Base-by-base conservation (phyloP, 2,797 vertebrate species). In the Clarias laeviceps region DNA sequence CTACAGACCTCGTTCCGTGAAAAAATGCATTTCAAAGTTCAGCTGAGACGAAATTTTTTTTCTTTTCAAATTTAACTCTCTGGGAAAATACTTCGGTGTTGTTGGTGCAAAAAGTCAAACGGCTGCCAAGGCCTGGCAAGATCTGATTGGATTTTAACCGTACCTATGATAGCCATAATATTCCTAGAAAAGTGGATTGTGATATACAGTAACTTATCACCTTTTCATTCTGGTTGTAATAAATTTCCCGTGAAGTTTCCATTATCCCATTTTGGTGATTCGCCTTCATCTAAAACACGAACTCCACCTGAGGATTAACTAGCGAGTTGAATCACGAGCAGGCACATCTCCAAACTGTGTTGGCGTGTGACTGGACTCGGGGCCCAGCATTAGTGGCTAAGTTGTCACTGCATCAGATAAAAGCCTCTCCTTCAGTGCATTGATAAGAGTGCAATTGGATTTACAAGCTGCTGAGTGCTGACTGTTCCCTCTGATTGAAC, bases 401-500 rank as follows among this genome's bases (percentile, higher is more conserved):
- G 29, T 65, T 82, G 50, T 82, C 32, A 61, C 20, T 32, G 54
- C 50, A 61, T 61, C 62, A 68, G 62, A 69, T 70, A 59, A 74
- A 82, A 34, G 74, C 22, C 12, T 27, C 12, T 27, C 17, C 59
- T 61, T 34, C 74, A 68, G 32, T n/a, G 8, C 66, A 70, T 68
- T 64, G 54, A 77, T 56, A 65, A 69, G 37, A 27, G 29, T 20
- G 32, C 59, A 29, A 37, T 50, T 40, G 56, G 66, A 62, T 85
- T 84, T 82, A 32, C 27, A 80, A 40, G 15, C 66, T 64, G 54
- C 68, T 81, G 68, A 64, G 45, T 69, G 81, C 57, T 69, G 68
- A 64, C 68, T 69, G 72, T 27, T 40, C 27, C 66, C n/a, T 74
- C 77, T 81, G 54, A 85, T 34, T 74, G 34, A 78, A 81, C 66